Evolutionary conservation across 2,888 invertebrate genomes (phyloP), one percentile per base, ranked within the genome.

Genomic region (Antheraea assamensis): DNA sequence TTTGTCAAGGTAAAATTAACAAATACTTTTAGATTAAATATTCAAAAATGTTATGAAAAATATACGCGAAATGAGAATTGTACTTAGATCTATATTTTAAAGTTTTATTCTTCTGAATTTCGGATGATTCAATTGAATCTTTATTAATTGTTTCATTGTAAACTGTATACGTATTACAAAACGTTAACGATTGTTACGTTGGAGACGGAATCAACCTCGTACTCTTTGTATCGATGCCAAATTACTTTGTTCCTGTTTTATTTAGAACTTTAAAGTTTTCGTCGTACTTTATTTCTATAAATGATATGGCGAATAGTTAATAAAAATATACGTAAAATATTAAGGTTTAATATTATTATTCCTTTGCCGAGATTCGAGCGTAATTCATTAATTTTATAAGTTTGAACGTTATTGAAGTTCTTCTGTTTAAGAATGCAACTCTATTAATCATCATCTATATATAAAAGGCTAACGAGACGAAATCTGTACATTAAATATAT

Each of bases 221-320:
- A 70, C 72, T 52, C 66, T 58, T 72, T 78, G 78, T 78, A 49
- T 27, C 68, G 42, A 31, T 79, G 79, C 76, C 80, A 77, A 78
- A 72, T n/a, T 74, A 75, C 75, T 66, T 71, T 31, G 76, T 80
- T 76, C 75, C 76, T 75, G 71, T 72, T 75, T 76, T 68, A 27
- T 61, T 61, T 61, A 61, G 24, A 13, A 55, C 55, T n/a, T 21
- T n/a, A n/a, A 24, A 27, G 17, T 13, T 58, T 58, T 58, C 58
- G 58, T 58, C 21, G 42, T 42, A 42, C 42, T 42, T 42, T 42
- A 42, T 13, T 42, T 13, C 8, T 42, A 42, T 42, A 13, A 42
- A 42, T 42, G 4, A 42, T 42, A 42, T 42, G 8, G 42, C 13
- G 10, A 35, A 35, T 35, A 42, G 10, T 42, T 42, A 42, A 42